Evolutionary conservation across 2,113 vertebrate species (phyloP).

Genomic region (Pan troglodytes): NHGRI_mPanTro3-v2.1_pri NC_072417.2:19099501-19100000

Average conservation of each 20-base stretch:
- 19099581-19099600: background rate
- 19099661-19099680: background rate
- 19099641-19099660: background rate
- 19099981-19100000: background rate
- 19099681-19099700: background rate
- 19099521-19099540: too few relatives aligned
- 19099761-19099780: slow-evolving; percentile 9
- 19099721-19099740: background rate
- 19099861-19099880: background rate
- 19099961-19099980: background rate
- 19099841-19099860: background rate
- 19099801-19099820: background rate
- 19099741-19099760: background rate
- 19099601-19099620: background rate
- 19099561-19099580: background rate
- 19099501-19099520: too few relatives aligned
- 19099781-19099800: background rate
- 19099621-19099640: background rate
- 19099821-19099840: background rate
- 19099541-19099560: background rate
- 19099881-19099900: background rate
- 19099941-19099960: too few relatives aligned
- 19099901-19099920: background rate
- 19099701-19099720: background rate
- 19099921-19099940: background rate